Base-by-base conservation (phyloP, 1,140 invertebrate genomes). In the Palaemon carinicauda region DNA sequence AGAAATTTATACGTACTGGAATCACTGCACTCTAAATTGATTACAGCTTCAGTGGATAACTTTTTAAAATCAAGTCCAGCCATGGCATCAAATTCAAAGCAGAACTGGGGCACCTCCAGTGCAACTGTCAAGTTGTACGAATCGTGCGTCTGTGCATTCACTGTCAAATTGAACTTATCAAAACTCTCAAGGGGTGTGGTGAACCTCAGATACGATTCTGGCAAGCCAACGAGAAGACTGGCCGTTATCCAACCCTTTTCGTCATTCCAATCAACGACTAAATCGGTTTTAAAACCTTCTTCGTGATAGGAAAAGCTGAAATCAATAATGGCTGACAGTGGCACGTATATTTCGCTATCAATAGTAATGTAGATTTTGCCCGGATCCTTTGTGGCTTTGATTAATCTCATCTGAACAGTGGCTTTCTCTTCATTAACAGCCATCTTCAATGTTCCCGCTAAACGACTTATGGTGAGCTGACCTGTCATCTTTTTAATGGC, bases 261-360 rank as follows among this genome's bases (percentile, higher is more conserved):
- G 10, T 86, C 78, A 80, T 86, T 80, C 17, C 71, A 21, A 71
- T 86, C 78, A n/a, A 86, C 31, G 14, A 33, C 69, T 12, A 86
- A 21, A 54, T 80, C 27, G 27, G 54, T 29, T 74, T 86, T 60
- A 41, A 52, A 52, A 2, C 41, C 53, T 27, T 73, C 51, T 14
- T 56, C 33, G 9, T 41, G 19, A 24, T 71, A 2, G 10, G 78
- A 73, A 29, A 71, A 86, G 19, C 33, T 80, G 15, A 86, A 53
- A 14, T 53, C 71, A 10, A 69, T 19, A 33, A 73, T 52, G n/a
- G 65, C 19, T 56, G 53, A 80, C n/a, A 86, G 41, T n/a, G 60
- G 60, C 14, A 74, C 0, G 24, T 73, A 56, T 15, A 86, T 54
- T 14, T 80, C 24, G 54, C 80, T 86, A 4, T 86, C 51, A 52